Evolutionary conservation across 2,888 invertebrate genomes (phyloP), one percentile per base, ranked within the genome.

Genomic region (Lasioglossum pauxillum): DNA sequence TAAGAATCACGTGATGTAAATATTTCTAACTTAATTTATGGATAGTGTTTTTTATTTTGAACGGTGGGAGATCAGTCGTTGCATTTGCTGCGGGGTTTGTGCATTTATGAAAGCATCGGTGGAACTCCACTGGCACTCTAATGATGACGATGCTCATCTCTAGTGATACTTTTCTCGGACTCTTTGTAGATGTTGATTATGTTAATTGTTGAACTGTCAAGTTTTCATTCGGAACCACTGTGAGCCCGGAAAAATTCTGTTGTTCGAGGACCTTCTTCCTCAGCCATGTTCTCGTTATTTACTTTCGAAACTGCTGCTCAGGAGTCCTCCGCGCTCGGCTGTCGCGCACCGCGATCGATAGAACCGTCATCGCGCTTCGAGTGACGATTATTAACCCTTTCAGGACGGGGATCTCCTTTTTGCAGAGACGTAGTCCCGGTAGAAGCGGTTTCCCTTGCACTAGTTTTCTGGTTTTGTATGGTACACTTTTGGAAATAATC

Each of bases 221-320:
- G 8, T 53, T n/a, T 53, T 10, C 3, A 53, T 53, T 53, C 10
- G 23, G 53, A 53, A 53, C 53, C 53, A 53, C 53, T n/a, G 53
- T 53, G 53, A 10, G 10, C 8, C 53, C 23, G 53, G 53, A 3
- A n/a, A 53, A 53, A 80, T 77, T 80, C 27, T 46, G 60, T 35
- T 2, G 35, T 19, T n/a, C 14, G 31, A 64, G 64, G 16, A 64
- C 64, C 64, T 7, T 41, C 57, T 35, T 16, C 19, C 23, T 16
- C 12, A 2, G 60, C 31, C 16, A 19, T 27, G 41, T 16, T 60
- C 41, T 46, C 74, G 57, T 72, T 53, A 53, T 49, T 35, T n/a
- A n/a, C 31, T 7, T 35, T 41, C 16, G 80, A 85, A 78, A 88
- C 90, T 85, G 89, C 90, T 90, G 89, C 81, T 38, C 53, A 67